phyloP scores from a whole-genome alignment of 2,113 vertebrate species.

The Mohoua ochrocephala region DNA sequence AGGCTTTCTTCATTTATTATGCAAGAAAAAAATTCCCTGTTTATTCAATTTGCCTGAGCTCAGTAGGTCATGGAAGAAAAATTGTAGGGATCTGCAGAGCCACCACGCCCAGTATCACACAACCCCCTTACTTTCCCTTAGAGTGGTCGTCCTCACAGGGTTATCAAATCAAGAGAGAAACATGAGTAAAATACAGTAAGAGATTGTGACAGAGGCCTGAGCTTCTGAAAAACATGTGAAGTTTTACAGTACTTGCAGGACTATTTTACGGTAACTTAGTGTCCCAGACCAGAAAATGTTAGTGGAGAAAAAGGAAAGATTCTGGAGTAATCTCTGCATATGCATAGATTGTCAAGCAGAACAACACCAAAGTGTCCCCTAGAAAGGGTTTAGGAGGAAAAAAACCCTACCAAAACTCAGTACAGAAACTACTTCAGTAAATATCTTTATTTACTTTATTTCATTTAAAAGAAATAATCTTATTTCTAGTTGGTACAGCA shows the following conservation, averaged over 20 bases:
- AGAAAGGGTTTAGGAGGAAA: background rate
- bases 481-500: background rate
- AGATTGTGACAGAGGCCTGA: background rate
- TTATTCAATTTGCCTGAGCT: background rate
- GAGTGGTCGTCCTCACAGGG: accelerated
- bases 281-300: background rate
- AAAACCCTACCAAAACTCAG: background rate
- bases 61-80: background rate
- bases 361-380: background rate
- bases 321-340: background rate
- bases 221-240: background rate
- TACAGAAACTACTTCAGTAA: background rate
- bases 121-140: background rate
- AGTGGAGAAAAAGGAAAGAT: background rate
- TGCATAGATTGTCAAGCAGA: background rate
- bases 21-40: background rate
- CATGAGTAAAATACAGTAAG: background rate
- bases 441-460: background rate
- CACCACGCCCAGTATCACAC: background rate
- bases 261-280: background rate
- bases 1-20: background rate
- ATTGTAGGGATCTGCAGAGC: background rate
- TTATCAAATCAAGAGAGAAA: background rate
- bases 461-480: background rate
- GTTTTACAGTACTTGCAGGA: background rate